These are phyloP conservation scores for Prochilodus magdalenae DNA, from an alignment of 2,113 vertebrate genomes.

Conservation along the genomic window DNA sequence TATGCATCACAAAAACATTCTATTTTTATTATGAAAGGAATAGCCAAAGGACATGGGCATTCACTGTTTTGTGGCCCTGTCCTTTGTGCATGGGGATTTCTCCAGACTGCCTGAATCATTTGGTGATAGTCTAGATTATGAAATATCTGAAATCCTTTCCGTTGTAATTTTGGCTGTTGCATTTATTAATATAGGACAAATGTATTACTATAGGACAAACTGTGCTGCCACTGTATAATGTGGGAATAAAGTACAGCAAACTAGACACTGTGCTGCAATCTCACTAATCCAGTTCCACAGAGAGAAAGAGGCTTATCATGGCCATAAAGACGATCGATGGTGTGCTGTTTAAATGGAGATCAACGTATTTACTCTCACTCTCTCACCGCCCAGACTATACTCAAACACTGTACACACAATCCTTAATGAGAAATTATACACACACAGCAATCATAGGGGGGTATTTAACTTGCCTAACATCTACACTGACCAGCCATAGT, in stretches of 20 bases:
- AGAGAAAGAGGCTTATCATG: conserved; percentile 70
- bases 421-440: conserved; percentile 14
- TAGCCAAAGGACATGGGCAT: too few species aligned
- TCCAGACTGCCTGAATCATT: too few species aligned
- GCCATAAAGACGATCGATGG: conserved; percentile 75
- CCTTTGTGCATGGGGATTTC: too few species aligned
- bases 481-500: too few species aligned
- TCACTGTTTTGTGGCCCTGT: too few species aligned
- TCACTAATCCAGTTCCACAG: conserved; percentile 75
- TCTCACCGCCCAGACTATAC: conserved; percentile 32
- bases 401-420: conserved; percentile 39
- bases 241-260: conserved; percentile 65
- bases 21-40: too few species aligned
- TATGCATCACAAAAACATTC: too few species aligned
- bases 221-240: neutral
- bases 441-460: neutral
- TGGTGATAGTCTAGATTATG: too few species aligned
- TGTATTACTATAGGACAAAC: neutral
- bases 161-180: too few species aligned
- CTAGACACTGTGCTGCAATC: conserved; percentile 67
- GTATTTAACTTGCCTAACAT: too few species aligned
- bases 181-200: too few species aligned
- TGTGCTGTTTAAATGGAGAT: conserved; percentile 72
- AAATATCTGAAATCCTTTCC: too few species aligned
- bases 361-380: conserved; percentile 73